phyloP scores from a whole-genome alignment of 2,888 invertebrate genomes.

The Pasiphila rectangulata region DNA sequence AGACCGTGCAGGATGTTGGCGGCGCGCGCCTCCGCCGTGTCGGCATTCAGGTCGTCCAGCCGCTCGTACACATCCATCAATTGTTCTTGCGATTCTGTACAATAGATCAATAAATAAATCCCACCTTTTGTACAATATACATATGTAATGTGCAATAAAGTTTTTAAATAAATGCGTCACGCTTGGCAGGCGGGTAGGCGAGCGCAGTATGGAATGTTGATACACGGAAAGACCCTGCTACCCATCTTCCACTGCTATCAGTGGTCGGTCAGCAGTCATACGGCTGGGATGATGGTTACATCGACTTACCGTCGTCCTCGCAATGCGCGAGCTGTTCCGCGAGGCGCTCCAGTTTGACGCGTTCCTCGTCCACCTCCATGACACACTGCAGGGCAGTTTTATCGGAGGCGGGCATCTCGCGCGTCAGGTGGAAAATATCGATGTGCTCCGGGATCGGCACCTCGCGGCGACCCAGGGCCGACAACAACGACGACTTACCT shows the following conservation, averaged over 20 bases:
- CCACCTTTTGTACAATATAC: too few species aligned
- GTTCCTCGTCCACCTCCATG: slow-evolving; percentile 98
- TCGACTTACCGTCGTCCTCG: slow-evolving; percentile 89
- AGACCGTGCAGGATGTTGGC: slow-evolving; percentile 97
- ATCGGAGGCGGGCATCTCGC: slow-evolving; percentile 99
- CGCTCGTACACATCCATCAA: slow-evolving; percentile 98
- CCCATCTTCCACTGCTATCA: too few species aligned
- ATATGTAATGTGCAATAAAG: too few species aligned
- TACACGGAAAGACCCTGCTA: too few species aligned
- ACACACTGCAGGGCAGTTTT: slow-evolving; percentile 97
- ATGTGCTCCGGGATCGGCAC: slow-evolving; percentile 98
- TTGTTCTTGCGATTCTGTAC: slow-evolving; percentile 93
- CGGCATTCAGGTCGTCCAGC: slow-evolving; percentile 97
- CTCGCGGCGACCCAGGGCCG: slow-evolving; percentile 95
- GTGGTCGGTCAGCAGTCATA: too few species aligned
- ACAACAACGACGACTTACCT: slow-evolving; percentile 96
- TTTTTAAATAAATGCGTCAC: too few species aligned
- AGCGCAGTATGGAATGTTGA: too few species aligned
- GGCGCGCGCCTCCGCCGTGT: slow-evolving; percentile 96
- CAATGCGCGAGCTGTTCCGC: slow-evolving; percentile 93
- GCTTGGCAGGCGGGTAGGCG: too few species aligned
- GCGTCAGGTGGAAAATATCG: slow-evolving; percentile 97
- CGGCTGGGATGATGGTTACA: background rate
- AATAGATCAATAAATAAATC: background rate
- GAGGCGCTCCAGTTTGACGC: slow-evolving; percentile 93